phyloP scores from a whole-genome alignment of 2,888 invertebrate genomes.

The Ceramica pisi region DNA sequence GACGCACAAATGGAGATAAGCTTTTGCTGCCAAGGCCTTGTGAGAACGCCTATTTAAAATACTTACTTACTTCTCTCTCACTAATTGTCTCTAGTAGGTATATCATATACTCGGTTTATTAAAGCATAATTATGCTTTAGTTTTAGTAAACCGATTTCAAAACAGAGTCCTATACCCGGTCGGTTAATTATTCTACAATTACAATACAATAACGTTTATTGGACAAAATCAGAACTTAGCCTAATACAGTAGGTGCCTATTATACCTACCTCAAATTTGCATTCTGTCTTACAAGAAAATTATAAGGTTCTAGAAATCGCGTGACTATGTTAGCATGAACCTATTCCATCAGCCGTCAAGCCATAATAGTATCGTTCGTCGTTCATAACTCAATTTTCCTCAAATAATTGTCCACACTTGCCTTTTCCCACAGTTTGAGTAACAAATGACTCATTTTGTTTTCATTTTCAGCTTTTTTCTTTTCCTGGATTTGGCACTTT shows the following conservation, averaged over 20 bases:
- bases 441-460: slow-evolving; percentile 23
- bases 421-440: slow-evolving; percentile 42
- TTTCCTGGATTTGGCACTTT: neutral
- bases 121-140: too few species aligned
- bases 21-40: neutral
- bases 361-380: slow-evolving; percentile 34
- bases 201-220: too few species aligned
- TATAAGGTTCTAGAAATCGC: slow-evolving; percentile 37
- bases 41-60: neutral
- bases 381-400: slow-evolving; percentile 57
- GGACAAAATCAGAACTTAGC: too few species aligned
- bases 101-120: too few species aligned
- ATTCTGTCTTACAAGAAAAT: neutral
- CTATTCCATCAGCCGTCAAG: slow-evolving; percentile 39
- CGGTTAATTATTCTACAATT: too few species aligned
- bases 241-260: too few species aligned
- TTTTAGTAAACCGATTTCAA: too few species aligned
- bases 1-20: neutral
- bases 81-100: neutral
- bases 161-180: too few species aligned
- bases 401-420: slow-evolving; percentile 55
- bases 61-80: too few species aligned
- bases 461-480: slow-evolving; percentile 36
- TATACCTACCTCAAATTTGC: neutral
- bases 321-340: slow-evolving; percentile 48